These are phyloP conservation scores for Conopomorpha cramerella DNA, from an alignment of 1,140 invertebrate genomes.

Conservation along the genomic window DNA sequence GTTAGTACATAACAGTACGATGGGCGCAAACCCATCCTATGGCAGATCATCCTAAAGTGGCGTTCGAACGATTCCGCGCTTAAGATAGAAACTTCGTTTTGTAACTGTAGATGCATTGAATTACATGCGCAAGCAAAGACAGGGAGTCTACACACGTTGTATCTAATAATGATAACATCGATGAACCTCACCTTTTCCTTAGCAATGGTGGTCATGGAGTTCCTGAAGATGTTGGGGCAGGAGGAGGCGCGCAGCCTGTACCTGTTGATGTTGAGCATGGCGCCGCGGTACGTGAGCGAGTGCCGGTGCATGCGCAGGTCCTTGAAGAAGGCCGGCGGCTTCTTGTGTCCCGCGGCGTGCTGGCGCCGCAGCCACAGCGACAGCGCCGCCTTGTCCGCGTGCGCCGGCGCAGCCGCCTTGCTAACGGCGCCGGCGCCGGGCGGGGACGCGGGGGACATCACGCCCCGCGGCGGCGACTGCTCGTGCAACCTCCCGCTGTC, in stretches of 20 bases:
- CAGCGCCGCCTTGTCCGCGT: constrained; percentile 52
- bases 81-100: too few relatives aligned
- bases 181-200: constrained; percentile 65
- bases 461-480: constrained; percentile 33
- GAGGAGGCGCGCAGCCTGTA: constrained; percentile 82
- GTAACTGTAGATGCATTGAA: too few relatives aligned
- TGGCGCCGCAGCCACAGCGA: constrained; percentile 63
- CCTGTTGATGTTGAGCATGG: constrained; percentile 83
- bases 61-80: too few relatives aligned
- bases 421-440: constrained; percentile 26
- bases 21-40: too few relatives aligned
- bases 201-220: constrained; percentile 85
- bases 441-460: constrained; percentile 27
- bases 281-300: constrained; percentile 81
- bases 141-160: background rate
- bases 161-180: background rate
- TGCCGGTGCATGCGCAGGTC: constrained; percentile 73
- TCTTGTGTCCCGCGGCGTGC: constrained; percentile 37
- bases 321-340: constrained; percentile 69
- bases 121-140: too few relatives aligned
- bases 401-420: constrained; percentile 14
- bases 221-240: constrained; percentile 85
- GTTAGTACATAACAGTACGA: too few relatives aligned
- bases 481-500: constrained; percentile 66
- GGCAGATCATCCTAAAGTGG: too few relatives aligned